phyloP scores from a whole-genome alignment of 2,888 invertebrate species.

The Alentia gelatinosa region DNA sequence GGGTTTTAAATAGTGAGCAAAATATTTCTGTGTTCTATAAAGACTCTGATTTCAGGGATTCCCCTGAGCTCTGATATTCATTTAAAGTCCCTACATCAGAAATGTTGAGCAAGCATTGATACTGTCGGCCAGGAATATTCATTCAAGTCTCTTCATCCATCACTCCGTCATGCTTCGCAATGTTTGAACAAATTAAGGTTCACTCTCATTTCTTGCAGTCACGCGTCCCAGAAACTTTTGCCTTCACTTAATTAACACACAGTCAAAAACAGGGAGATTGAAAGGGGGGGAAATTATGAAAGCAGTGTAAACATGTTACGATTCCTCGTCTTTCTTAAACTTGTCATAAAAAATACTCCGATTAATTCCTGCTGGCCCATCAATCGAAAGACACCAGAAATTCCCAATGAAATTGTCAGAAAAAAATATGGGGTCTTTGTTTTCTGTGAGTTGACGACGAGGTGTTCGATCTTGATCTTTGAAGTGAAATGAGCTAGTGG shows the following conservation, averaged over 20 bases:
- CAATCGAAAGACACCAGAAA: neutral
- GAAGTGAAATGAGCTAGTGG: neutral
- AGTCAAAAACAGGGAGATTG: neutral
- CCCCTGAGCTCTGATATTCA: no score
- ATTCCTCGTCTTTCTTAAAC: neutral
- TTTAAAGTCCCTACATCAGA: no score
- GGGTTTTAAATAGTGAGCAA: no score
- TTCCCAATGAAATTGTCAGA: neutral
- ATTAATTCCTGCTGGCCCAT: constrained; percentile 10
- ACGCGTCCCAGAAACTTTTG: neutral
- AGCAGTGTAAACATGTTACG: constrained; percentile 12
- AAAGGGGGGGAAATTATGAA: neutral
- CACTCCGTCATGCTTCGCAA: no score
- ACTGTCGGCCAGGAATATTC: no score
- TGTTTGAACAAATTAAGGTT: no score
- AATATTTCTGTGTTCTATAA: no score
- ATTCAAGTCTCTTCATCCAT: no score
- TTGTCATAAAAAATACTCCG: neutral
- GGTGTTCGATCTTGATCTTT: neutral
- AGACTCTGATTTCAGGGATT: no score
- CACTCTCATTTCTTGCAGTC: no score
- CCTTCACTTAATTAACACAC: constrained; percentile 5
- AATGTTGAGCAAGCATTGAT: no score
- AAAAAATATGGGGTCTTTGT: neutral
- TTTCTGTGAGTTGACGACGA: neutral